Evolutionary conservation across 2,113 vertebrate species (phyloP), one percentile per base, ranked within the genome.

Genomic region (Hiodon tergisus): DNA sequence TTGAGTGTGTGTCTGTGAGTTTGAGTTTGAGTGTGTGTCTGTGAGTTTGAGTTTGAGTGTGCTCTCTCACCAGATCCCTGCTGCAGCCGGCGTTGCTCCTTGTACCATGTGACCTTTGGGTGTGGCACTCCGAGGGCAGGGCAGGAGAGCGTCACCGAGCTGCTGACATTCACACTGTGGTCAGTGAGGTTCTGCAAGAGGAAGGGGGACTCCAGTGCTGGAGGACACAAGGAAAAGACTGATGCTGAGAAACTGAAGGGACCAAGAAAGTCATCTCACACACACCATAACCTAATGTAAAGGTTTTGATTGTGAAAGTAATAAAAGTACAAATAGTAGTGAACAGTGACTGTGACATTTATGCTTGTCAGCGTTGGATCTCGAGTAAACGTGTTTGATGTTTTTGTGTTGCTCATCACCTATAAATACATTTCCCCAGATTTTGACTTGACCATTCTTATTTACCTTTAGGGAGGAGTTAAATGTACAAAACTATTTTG

Each of bases 41-140:
- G 5, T 2, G 67, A 4, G 1, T 2, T 7, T 69, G 4, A 0
- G 13, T 74, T 16, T 9, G 4, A 0, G 1, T 31, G 0, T 11
- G 5, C 7, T 53, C 5, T 87, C 91, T 93, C 88, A 97, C 96
- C 96, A 79, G 96, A 92, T 83, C 93, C 91, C 81, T 91, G 89
- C 0, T 89, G 88, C 79, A 98, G 91, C 79, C 88, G 85, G 70
- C 80, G 87, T 63, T 92, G 86, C 76, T 97, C 91, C 91, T 96
- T 98, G 89, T 95, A 96, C 96, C 96, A 98, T 65, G 91, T 92
- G 86, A 97, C 84, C 53, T 86, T 87, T 4, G 95, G 96, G n/a
- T 86, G 83, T 0, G 96, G 96, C 70, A 95, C 79, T 1, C 96
- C 96, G 5, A 54, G 79, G 77, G 86, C 91, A 2, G 81, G 88